A percentile compares a stretch with the other conserved stretches of the same genome.
Evolutionary conservation across 2,797 vertebrate species (phyloP).

Genomic region (Limnodromus scolopaceus): DNA sequence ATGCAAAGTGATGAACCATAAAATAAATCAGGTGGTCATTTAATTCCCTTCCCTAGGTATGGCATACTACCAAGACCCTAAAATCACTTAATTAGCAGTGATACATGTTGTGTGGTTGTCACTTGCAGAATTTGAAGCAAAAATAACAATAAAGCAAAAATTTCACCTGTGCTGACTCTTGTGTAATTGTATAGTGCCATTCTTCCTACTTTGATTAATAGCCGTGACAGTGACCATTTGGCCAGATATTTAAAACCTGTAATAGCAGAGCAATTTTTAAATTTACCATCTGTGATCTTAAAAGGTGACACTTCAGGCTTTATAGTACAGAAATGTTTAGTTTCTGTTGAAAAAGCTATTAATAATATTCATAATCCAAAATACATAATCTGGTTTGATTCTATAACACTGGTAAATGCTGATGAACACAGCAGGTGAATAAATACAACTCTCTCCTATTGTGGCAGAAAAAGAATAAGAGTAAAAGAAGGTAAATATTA

Average conservation of each 20-base stretch:
- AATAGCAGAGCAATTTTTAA: not conserved
- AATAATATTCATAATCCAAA: not conserved
- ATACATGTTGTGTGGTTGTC: not conserved
- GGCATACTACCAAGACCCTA: not conserved
- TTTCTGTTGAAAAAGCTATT: not conserved
- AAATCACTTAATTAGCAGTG: not conserved
- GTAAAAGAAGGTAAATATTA: not conserved
- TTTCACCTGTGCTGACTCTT: not conserved
- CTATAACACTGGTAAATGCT: not conserved
- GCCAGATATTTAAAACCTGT: not conserved
- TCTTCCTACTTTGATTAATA: slow-evolving; percentile 39
- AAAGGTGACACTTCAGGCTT: not conserved
- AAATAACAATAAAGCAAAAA: not conserved
- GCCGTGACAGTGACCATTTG: not conserved
- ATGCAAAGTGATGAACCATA: not conserved
- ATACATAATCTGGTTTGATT: not conserved
- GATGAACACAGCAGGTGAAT: not conserved
- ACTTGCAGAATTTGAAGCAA: not conserved
- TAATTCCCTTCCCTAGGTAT: not conserved
- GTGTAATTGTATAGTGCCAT: not conserved
- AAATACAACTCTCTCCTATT: not conserved
- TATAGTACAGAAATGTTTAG: not conserved
- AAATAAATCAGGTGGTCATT: not conserved
- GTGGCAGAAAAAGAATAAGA: not conserved
- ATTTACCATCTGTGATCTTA: not conserved